Conservation (phyloP, 1,140 invertebrate species). For the Eurytemora carolleeae region DNA sequence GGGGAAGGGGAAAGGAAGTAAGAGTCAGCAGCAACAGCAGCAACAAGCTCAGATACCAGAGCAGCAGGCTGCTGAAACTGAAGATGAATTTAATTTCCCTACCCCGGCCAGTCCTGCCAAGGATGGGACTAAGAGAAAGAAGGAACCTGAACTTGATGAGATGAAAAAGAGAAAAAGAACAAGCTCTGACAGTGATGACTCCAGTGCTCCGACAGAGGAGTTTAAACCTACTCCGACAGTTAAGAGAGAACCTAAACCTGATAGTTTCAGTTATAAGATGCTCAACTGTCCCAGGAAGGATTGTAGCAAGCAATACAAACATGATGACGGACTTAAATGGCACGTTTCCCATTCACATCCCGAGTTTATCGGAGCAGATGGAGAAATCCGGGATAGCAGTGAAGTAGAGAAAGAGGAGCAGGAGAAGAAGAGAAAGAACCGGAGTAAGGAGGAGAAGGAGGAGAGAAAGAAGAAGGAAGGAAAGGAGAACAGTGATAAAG, state of each 20-base stretch:
- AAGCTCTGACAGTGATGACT: not conserved
- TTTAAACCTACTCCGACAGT: constrained; percentile 10
- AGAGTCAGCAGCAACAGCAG: not conserved
- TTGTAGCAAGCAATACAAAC: constrained; percentile 10
- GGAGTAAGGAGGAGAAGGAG: not conserved
- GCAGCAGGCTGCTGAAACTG: not conserved
- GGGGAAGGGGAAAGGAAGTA: not conserved
- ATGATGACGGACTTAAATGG: constrained; percentile 8
- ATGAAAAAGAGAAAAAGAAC: constrained; percentile 1
- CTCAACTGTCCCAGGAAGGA: constrained; percentile 7
- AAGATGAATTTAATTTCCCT: not conserved
- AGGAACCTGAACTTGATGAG: not conserved
- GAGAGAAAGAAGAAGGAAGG: not conserved
- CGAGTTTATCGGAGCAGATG: constrained; percentile 3
- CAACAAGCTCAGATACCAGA: not conserved
- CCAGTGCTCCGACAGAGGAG: constrained; percentile 2
- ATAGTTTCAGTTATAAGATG: not conserved
- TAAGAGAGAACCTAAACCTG: not conserved
- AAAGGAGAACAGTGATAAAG: not conserved
- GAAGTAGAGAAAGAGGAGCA: constrained; percentile 10
- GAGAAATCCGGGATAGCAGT: constrained; percentile 10
- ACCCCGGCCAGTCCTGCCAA: not conserved
- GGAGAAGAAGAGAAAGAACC: not conserved
- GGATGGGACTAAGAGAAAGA: not conserved
- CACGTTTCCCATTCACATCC: constrained; percentile 9